Evolutionary conservation across 2,113 vertebrate genomes (phyloP).

Genomic region (Ciconia maguari): DNA sequence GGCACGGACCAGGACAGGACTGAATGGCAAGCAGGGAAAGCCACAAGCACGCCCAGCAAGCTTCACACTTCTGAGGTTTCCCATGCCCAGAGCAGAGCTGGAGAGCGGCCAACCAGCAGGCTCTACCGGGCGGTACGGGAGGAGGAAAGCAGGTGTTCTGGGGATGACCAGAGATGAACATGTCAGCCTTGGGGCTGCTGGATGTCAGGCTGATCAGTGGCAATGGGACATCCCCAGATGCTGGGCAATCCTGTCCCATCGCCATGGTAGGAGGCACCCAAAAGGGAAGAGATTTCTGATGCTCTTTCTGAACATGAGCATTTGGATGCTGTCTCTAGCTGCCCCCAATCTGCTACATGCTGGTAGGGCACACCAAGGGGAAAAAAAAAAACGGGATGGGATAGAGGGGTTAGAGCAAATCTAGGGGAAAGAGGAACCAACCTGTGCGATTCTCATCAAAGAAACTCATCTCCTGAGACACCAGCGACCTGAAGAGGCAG

Average conservation of each 20-base stretch:
- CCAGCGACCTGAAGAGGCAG: constrained; percentile 88
- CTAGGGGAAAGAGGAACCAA: constrained; percentile 7
- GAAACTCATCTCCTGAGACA: constrained; percentile 92
- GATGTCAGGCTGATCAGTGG: background rate
- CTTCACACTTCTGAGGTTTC: background rate
- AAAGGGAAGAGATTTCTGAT: background rate
- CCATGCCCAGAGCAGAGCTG: background rate
- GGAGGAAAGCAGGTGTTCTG: background rate
- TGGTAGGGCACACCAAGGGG: background rate
- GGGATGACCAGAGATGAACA: background rate
- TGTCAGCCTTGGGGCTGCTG: background rate
- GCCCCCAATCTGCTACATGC: background rate
- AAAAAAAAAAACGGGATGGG: background rate
- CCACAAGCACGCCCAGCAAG: background rate
- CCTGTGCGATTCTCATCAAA: constrained; percentile 96
- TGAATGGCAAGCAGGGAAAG: background rate
- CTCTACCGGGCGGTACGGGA: background rate
- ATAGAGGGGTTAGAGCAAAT: background rate
- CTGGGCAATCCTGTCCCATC: background rate
- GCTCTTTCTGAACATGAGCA: background rate
- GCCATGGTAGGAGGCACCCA: fast-evolving
- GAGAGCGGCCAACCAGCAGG: fast-evolving
- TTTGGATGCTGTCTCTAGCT: background rate
- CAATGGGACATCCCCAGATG: background rate
- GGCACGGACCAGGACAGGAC: background rate